Percentiles rank a stretch among this genome's conserved stretches.
These are phyloP conservation scores for Perca schrenkii DNA, from an alignment of 2,113 vertebrate genomes.

Conservation along the genomic window DNA sequence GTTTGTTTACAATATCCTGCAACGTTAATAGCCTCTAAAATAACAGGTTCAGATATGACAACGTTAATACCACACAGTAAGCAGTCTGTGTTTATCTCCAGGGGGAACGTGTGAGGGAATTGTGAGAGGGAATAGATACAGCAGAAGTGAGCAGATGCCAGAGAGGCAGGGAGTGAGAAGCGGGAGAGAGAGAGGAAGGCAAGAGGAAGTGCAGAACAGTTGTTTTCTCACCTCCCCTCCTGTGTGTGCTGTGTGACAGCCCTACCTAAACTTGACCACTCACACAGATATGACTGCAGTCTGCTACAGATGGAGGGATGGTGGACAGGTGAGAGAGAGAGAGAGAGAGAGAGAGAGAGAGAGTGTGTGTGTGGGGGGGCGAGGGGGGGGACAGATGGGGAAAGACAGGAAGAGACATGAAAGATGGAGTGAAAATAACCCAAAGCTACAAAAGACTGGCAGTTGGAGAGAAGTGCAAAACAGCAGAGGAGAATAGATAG, in stretches of 20 bases:
- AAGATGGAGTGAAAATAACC: constrained; percentile 66
- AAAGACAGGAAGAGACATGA: not conserved
- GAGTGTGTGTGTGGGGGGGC: too few relatives aligned
- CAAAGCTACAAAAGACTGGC: constrained; percentile 63
- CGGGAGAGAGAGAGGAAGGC: constrained; percentile 27
- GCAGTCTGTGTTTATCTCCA: constrained; percentile 67
- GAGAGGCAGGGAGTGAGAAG: constrained; percentile 31
- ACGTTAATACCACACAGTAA: constrained; percentile 20
- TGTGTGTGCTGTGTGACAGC: constrained; percentile 54
- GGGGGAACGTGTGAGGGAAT: constrained; percentile 47
- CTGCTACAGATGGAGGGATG: constrained; percentile 51
- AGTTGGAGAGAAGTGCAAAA: constrained; percentile 52
- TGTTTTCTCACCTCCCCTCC: constrained; percentile 31
- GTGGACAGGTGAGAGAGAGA: not conserved
- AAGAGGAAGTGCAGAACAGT: constrained; percentile 30
- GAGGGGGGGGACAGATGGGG: not conserved
- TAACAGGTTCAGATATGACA: constrained; percentile 41
- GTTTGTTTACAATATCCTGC: constrained; percentile 39
- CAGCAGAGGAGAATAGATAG: constrained; percentile 46
- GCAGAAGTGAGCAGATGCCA: constrained; percentile 56
- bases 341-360: not conserved
- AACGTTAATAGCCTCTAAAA: constrained; percentile 18
- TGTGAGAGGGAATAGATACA: constrained; percentile 44
- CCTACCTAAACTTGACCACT: constrained; percentile 52
- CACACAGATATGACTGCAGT: constrained; percentile 35